These are phyloP conservation scores for Antrozous pallidus DNA, from an alignment of 2,797 vertebrate genomes.

Conservation along the genomic window DNA sequence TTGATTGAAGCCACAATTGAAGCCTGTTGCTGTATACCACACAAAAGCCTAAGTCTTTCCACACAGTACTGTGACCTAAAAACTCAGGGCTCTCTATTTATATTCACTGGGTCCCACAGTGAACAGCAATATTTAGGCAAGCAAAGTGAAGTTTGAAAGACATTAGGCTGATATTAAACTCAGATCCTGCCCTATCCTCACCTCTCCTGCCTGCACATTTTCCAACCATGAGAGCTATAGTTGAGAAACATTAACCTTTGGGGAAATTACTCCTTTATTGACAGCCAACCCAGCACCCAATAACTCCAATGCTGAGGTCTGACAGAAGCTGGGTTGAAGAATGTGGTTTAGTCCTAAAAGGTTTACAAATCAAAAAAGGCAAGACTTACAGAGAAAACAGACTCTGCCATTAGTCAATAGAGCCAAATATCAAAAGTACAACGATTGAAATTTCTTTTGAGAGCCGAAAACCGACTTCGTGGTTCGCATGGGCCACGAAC, in stretches of 20 bases:
- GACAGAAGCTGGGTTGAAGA: background rate
- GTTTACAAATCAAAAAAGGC: background rate
- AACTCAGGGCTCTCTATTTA: conserved; percentile 1
- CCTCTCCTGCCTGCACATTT: background rate
- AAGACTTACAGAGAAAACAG: background rate
- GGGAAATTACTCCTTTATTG: conserved; percentile 9
- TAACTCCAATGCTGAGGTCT: background rate
- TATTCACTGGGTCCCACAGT: background rate
- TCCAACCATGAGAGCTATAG: conserved; percentile 12
- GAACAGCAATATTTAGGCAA: conserved; percentile 35
- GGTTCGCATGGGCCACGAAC: no score
- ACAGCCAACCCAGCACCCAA: background rate
- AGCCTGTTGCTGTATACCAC: conserved; percentile 26
- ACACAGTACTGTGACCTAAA: background rate
- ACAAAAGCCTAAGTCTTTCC: no score
- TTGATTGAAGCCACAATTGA: conserved; percentile 1
- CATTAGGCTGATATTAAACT: background rate
- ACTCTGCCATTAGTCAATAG: background rate
- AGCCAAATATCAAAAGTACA: no score
- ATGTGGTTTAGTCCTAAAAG: background rate
- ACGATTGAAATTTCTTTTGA: no score
- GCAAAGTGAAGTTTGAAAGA: background rate
- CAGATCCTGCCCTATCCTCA: background rate
- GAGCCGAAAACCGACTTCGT: no score
- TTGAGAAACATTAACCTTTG: background rate